Percentiles rank a stretch among this genome's conserved stretches.
These are phyloP conservation scores for Nomada fucata DNA, from an alignment of 2,888 invertebrate genomes.

Conservation along the genomic window DNA sequence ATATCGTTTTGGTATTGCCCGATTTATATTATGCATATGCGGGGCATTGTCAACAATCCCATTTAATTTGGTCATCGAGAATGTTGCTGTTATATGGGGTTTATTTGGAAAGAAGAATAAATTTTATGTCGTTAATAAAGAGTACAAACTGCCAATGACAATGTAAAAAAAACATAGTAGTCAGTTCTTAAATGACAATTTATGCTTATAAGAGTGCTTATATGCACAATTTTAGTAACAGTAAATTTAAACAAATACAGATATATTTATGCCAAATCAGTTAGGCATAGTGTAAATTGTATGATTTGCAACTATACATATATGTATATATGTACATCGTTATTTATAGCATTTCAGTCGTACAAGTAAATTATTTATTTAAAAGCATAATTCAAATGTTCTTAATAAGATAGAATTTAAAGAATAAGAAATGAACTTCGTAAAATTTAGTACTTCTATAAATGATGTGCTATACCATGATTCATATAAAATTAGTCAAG, in stretches of 20 bases:
- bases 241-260: conserved; percentile 44
- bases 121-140: conserved; percentile 98
- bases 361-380: conserved; percentile 35
- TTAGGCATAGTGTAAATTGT: conserved; percentile 32
- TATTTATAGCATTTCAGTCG: conserved; percentile 28
- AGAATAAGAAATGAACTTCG: background rate
- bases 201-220: conserved; percentile 28
- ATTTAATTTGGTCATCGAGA: conserved; percentile 96
- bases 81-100: conserved; percentile 97
- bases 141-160: conserved; percentile 88
- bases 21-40: conserved; percentile 91
- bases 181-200: conserved; percentile 17
- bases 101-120: conserved; percentile 97
- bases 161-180: conserved; percentile 63
- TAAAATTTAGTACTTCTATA: background rate
- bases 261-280: conserved; percentile 35
- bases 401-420: no score
- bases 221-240: conserved; percentile 51
- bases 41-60: conserved; percentile 96
- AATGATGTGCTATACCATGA: background rate
- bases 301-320: conserved; percentile 8
- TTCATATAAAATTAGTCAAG: conserved; percentile 4
- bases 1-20: conserved; percentile 92
- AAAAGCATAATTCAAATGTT: background rate
- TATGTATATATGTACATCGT: conserved; percentile 19